Conservation (phyloP, 1,140 invertebrate species). For the Argopecten irradians region DNA sequence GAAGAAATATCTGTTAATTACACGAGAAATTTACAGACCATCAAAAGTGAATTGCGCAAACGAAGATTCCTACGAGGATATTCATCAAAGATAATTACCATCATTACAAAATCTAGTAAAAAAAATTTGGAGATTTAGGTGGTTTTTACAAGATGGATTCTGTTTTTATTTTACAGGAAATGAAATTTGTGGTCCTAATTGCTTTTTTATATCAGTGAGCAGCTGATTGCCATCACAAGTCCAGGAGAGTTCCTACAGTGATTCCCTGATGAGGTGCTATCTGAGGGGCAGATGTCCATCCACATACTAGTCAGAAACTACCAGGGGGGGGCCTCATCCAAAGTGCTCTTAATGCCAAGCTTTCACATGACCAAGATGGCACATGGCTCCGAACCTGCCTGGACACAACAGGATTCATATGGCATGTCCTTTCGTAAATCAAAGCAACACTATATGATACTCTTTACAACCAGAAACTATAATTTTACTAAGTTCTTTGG, state of each 20-base stretch:
- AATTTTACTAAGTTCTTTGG: neutral
- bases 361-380: neutral
- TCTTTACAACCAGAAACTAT: neutral
- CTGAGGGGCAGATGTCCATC: conserved; percentile 6
- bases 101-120: neutral
- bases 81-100: neutral
- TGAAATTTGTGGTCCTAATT: neutral
- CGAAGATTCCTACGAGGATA: neutral
- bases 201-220: neutral
- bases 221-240: neutral
- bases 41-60: neutral
- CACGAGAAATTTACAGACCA: neutral
- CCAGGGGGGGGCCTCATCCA: neutral
- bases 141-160: neutral
- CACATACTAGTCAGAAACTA: neutral
- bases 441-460: neutral
- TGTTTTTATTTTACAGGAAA: neutral
- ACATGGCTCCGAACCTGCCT: conserved; percentile 13
- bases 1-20: neutral
- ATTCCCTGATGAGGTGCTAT: neutral
- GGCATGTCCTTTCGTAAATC: neutral
- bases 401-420: neutral
- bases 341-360: neutral
- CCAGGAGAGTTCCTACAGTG: neutral
- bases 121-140: neutral